Evolutionary conservation across 2,797 vertebrate genomes (phyloP), one percentile per base, ranked within the genome.

Genomic region (Leptoclinus maculatus): DNA sequence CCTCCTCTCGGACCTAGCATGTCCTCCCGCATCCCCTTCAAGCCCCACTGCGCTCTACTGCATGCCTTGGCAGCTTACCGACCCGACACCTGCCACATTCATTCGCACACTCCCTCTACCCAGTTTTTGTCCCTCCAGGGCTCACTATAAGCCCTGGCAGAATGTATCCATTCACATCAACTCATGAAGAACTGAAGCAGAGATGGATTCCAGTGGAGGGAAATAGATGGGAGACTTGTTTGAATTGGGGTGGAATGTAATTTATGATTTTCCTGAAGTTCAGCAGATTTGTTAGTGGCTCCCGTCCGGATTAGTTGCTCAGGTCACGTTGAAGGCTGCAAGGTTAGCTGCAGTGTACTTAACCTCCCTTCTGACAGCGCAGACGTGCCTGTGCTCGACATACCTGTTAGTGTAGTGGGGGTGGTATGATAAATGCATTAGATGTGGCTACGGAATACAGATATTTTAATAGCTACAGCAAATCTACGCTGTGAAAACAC

Each of bases 11-110:
- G 82, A 85, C 83, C 87, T 84, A 76, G 86, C 84, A 83, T 63
- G 80, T 91, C 88, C 91, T 91, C 88, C 87, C 72, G 65, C 76
- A 82, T 92, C 94, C 90, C 93, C 93, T 95, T 95, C 93, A 94
- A 91, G 94, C 90, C 80, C 91, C 76, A 73, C 85, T 87, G 91
- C 76, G 71, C 85, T 86, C 80, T 65, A 47, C 68, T 32, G 56
- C 80, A 79, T 16, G 72, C 65, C 47, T 53, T 49, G 79, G 73
- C 76, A 76, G 77, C 79, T 70, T 83, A 88, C 83, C 63, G 59
- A 71, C 82, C 78, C 12, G 9, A 84, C 85, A 90, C 83, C 88
- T 83, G 79, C 81, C 56, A 49, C 76, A 74, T 70, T 79, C 62
- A 25, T 67, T 60, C 8, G 10, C 76, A 39, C 67, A 70, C 59